Conservation (phyloP, 2,113 vertebrate genomes). For the Sander vitreus region DNA sequence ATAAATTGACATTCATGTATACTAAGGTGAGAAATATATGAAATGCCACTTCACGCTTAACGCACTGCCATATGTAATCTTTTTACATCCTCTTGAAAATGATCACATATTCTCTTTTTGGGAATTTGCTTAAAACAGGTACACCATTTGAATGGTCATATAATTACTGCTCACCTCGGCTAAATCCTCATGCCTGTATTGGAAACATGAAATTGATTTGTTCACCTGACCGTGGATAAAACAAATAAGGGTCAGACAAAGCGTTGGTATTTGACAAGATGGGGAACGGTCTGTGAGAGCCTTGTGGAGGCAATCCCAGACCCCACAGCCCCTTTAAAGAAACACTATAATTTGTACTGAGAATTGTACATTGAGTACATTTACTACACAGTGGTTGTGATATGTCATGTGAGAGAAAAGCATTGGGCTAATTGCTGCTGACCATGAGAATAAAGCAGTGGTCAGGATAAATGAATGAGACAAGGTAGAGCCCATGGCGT, state of each 20-base stretch:
- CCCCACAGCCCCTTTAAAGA: no score
- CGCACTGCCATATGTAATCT: not conserved
- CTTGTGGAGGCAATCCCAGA: no score
- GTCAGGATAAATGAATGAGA: conserved; percentile 48
- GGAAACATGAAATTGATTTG: not conserved
- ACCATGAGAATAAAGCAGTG: conserved; percentile 45
- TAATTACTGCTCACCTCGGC: not conserved
- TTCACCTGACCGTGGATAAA: not conserved
- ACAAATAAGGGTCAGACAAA: not conserved
- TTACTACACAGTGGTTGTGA: not conserved
- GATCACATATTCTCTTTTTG: not conserved
- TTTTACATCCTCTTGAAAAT: not conserved
- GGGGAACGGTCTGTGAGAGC: no score
- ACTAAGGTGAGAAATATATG: not conserved
- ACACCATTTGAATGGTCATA: not conserved
- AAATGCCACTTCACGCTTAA: not conserved
- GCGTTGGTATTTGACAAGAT: no score
- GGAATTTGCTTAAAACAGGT: not conserved
- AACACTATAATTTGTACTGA: no score
- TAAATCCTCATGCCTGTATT: not conserved
- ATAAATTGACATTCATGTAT: conserved; percentile 21
- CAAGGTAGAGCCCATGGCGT: conserved; percentile 21
- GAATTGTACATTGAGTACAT: not conserved
- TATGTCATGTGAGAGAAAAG: conserved; percentile 22
- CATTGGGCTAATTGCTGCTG: conserved; percentile 44